A percentile compares a stretch with the other conserved stretches of the same genome.
Conservation (phyloP, 2,797 vertebrate species). For the Hipposideros larvatus region DNA sequence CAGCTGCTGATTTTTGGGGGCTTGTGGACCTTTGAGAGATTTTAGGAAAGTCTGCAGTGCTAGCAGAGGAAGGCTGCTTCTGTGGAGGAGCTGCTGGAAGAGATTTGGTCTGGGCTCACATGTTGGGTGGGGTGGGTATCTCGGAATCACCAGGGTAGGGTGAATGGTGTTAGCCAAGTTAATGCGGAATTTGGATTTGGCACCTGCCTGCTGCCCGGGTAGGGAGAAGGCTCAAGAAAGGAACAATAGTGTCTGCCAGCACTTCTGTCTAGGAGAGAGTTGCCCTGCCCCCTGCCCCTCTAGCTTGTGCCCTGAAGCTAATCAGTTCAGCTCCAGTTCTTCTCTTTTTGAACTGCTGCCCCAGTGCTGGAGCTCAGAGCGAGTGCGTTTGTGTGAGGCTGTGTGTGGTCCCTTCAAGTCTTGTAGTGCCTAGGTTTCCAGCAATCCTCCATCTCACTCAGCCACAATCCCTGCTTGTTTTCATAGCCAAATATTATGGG, state of each 20-base stretch:
- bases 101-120: background rate
- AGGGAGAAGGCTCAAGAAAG: background rate
- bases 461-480: background rate
- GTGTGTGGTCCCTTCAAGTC: background rate
- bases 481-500: background rate
- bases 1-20: background rate
- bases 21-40: background rate
- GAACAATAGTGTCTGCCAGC: background rate
- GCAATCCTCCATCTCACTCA: background rate
- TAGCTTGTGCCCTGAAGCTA: background rate
- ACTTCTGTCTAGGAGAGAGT: background rate
- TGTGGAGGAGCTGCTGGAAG: background rate
- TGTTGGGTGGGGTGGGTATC: background rate
- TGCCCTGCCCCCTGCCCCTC: background rate
- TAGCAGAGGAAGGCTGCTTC: background rate
- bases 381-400: background rate
- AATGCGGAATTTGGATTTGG: no score
- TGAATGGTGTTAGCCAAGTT: background rate
- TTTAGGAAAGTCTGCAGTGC: background rate
- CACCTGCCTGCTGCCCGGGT: background rate
- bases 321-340: background rate
- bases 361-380: background rate
- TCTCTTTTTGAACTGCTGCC: background rate
- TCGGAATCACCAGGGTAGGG: background rate
- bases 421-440: background rate